Base-by-base conservation (phyloP, 1,140 invertebrate species). In the Danaus melanippus region DNA sequence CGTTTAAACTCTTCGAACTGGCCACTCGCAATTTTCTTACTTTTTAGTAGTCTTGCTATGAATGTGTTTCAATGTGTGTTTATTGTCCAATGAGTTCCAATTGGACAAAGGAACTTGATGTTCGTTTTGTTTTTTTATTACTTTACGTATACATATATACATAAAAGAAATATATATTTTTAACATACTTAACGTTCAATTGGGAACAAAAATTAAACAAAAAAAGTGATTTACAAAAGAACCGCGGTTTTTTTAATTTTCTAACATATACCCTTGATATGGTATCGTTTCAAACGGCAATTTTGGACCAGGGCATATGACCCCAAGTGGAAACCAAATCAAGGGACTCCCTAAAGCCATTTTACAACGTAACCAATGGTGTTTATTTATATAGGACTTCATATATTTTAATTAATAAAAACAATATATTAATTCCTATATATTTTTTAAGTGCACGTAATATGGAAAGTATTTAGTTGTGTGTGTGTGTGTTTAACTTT, bases 241-340 rank as follows among this genome's bases (percentile, higher is more conserved):
- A 59, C 60, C 53, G 58, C 58, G 48, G 50, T 15, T 15, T 15
- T n/a, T 15, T 15, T 15, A 15, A 15, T 15, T 15, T 15, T 15
- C 15, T 3, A 15, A 15, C 15, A 62, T 54, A 75, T 54, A 75
- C 71, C 74, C 71, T 81, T 85, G 83, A 81, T 79, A 72, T 69
- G 66, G 75, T 15, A 15, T 15, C 15, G 76, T 81, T 81, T 67
- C 75, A 71, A 76, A 64, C 58, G 59, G 79, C 55, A 69, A 69
- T 61, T 58, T 74, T 50, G 65, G 72, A 79, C 64, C 77, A 79
- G 76, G 78, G 78, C 77, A 68, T 74, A 76, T 79, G 78, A 80
- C 78, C 81, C 79, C 81, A 77, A 77, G 79, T 84, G 79, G 74
- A 84, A 84, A 79, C 81, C 81, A 84, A 84, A 84, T 84, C 81